A percentile compares a stretch with the other conserved stretches of the same genome.
Evolutionary conservation across 2,113 vertebrate genomes (phyloP).

Genomic region (Microtus montanus): DNA sequence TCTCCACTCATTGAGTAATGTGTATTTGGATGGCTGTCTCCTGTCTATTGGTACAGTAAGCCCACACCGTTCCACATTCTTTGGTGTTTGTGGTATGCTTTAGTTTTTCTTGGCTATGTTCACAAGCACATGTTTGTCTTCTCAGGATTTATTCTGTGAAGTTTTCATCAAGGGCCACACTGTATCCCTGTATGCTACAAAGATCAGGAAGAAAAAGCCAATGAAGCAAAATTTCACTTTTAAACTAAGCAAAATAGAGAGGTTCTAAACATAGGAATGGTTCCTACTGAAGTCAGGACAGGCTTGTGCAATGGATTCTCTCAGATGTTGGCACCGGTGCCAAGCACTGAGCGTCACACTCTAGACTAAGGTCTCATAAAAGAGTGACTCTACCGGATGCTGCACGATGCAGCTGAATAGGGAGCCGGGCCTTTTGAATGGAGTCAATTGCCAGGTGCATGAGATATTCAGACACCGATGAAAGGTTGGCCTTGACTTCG

Average conservation of each 20-base stretch:
- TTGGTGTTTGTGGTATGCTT: neutral
- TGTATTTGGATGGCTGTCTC: neutral
- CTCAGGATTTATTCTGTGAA: conserved; percentile 29
- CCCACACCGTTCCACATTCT: neutral
- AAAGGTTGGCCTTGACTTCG: conserved; percentile 22
- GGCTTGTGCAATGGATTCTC: conserved; percentile 23
- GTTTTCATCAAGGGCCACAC: conserved; percentile 43
- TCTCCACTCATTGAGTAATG: neutral
- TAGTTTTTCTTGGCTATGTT: neutral
- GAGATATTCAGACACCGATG: neutral
- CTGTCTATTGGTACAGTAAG: neutral
- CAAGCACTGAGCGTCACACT: neutral
- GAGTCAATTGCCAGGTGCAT: conserved; percentile 18
- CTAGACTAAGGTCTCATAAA: conserved; percentile 14
- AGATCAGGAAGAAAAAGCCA: conserved; percentile 51
- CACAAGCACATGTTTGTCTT: conserved; percentile 18
- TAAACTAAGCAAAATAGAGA: conserved; percentile 50
- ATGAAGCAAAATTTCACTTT: conserved; percentile 34
- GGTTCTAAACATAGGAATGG: conserved; percentile 10
- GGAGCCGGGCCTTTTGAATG: conserved; percentile 29
- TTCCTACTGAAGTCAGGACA: neutral
- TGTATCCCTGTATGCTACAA: neutral
- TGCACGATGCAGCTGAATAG: neutral
- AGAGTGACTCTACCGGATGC: neutral
- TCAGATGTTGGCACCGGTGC: neutral